These are phyloP conservation scores for Corythornis leucogaster DNA, from an alignment of 2,797 vertebrate genomes.

Conservation along the genomic window DNA sequence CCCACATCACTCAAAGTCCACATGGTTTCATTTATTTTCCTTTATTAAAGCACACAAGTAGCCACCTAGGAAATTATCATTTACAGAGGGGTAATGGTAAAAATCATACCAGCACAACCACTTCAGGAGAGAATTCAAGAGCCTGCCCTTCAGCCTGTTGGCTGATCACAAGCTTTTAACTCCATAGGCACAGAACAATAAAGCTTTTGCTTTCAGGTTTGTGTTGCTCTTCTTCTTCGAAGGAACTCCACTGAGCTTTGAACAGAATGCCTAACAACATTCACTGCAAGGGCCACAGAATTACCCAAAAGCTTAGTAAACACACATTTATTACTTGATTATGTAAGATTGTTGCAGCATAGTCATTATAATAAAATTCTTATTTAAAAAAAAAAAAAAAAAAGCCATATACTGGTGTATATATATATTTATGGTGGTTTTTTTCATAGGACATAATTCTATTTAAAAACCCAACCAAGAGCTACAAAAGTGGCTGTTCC, in stretches of 20 bases:
- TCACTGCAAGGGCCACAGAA: constrained; percentile 18
- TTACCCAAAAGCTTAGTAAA: constrained; percentile 52
- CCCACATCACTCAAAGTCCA: not conserved
- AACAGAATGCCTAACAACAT: constrained; percentile 27
- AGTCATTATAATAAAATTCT: constrained; percentile 31
- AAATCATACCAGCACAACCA: constrained; percentile 12
- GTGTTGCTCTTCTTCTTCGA: constrained; percentile 4
- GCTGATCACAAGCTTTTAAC: not conserved
- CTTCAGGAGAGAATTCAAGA: constrained; percentile 26
- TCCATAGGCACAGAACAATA: constrained; percentile 62
- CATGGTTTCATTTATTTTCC: not conserved
- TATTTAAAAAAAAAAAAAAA: not conserved
- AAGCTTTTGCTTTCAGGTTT: constrained; percentile 47
- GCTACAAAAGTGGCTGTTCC: not conserved
- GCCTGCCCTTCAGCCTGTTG: not conserved
- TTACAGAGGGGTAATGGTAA: constrained; percentile 17
- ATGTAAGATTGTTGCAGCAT: not conserved
- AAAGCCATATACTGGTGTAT: not conserved
- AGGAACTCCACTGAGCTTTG: constrained; percentile 15
- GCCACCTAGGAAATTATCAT: constrained; percentile 46
- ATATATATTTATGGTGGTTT: not conserved
- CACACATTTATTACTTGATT: constrained; percentile 28
- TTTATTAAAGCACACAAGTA: constrained; percentile 70
- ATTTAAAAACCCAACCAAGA: constrained; percentile 12
- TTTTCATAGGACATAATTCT: not conserved